Percentiles rank a stretch among this genome's conserved stretches.
Conservation (phyloP, 2,888 invertebrate genomes). For the Rhagophthalmus giganteus region DNA sequence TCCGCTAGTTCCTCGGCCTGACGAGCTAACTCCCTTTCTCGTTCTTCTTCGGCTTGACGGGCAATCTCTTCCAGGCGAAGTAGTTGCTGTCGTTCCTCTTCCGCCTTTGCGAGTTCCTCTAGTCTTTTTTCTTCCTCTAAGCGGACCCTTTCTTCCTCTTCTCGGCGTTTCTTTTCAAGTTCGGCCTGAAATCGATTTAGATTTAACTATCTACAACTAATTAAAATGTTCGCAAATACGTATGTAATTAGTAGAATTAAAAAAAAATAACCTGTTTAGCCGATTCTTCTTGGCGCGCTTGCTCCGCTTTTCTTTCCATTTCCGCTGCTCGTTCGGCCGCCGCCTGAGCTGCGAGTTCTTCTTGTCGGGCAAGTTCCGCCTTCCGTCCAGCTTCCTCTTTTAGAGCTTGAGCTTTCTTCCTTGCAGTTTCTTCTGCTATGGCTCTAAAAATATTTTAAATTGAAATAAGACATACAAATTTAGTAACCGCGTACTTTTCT, state of each 20-base stretch:
- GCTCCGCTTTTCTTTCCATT: conserved; percentile 51
- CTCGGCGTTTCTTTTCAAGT: conserved; percentile 58
- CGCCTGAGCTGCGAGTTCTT: conserved; percentile 55
- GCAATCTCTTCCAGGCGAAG: conserved; percentile 63
- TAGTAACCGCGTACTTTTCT: conserved; percentile 60
- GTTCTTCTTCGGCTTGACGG: conserved; percentile 65
- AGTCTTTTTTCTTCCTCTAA: conserved; percentile 57
- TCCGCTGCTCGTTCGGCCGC: conserved; percentile 57
- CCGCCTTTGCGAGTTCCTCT: conserved; percentile 51
- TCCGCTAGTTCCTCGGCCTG: conserved; percentile 59
- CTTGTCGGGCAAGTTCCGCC: conserved; percentile 59
- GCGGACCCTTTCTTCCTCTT: conserved; percentile 59
- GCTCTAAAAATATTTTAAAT: conserved; percentile 50
- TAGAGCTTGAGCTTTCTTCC: conserved; percentile 56
- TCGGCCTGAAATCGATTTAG: conserved; percentile 53
- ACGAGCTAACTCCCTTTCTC: conserved; percentile 68
- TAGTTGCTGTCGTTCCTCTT: conserved; percentile 56
- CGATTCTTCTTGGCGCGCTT: conserved; percentile 48
- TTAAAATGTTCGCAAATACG: too few relatives aligned
- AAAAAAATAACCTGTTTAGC: conserved; percentile 53
- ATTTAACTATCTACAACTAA: too few relatives aligned
- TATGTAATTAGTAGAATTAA: too few relatives aligned
- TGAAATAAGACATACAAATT: neutral
- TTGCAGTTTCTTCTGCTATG: conserved; percentile 61
- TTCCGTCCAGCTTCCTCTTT: conserved; percentile 54